Evolutionary conservation across 2,888 invertebrate species (phyloP), one percentile per base, ranked within the genome.

Genomic region (Dermolepida albohirtum): DNA sequence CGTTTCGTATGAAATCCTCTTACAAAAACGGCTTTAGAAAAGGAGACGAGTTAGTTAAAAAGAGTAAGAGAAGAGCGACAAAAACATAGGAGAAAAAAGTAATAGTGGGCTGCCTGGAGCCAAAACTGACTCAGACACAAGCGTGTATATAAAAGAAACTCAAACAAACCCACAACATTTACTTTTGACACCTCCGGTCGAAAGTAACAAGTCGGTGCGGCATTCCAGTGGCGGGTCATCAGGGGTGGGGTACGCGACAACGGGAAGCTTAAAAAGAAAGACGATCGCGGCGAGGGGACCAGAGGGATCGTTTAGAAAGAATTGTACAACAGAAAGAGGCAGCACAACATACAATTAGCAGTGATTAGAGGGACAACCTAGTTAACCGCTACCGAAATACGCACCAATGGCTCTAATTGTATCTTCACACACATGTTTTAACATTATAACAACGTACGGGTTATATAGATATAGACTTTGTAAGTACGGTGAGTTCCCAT

Each of bases 361-460:
- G 79, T 81, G 80, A 81, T 82, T 82, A 82, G 81, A 81, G 80
- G 79, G 78, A 75, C 75, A 77, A 74, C 76, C 81, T 81, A 79
- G 79, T 80, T 81, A 80, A 78, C 76, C 73, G 82, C 82, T 80
- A 82, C 83, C 80, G 83, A 82, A 82, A 81, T 83, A 83, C 83
- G 77, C 82, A 78, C 79, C 78, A 78, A 78, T 75, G 77, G 78
- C 74, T 81, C 81, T 82, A 83, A 83, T 83, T 82, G 78, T 76
- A 79, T 79, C 72, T 66, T 76, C 76, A 80, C 75, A 82, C 81
- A 80, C 65, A 68, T 67, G 55, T 39, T 66, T 66, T 66, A 66
- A 66, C 66, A 57, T 66, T 66, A 66, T 49, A 55, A 34, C 34
- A 34, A 59, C 59, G 44, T 59, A 12, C 44, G 34, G 44, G 59